phyloP scores from a whole-genome alignment of 1,140 invertebrate species.

The Diabrotica virgifera region DNA sequence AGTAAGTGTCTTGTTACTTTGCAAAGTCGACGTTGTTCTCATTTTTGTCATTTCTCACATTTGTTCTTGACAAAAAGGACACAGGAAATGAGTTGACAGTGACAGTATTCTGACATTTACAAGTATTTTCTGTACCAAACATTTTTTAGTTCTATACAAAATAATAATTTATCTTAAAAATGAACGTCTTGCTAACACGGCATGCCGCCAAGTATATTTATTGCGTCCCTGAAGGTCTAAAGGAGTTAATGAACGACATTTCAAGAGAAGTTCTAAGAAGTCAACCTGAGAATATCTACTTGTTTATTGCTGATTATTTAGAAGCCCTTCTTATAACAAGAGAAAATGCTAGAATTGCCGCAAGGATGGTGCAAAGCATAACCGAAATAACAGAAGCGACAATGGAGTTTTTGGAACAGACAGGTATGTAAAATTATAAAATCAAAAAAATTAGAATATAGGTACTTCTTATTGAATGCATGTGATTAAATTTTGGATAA shows the following conservation, averaged over 20 bases:
- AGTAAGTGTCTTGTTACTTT: too few species aligned
- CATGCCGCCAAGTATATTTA: constrained; percentile 46
- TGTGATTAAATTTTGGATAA: too few species aligned
- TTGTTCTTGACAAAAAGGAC: too few species aligned
- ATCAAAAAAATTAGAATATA: not conserved
- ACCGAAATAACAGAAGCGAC: constrained; percentile 48
- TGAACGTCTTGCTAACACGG: constrained; percentile 43
- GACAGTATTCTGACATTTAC: too few species aligned
- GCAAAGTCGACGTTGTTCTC: too few species aligned
- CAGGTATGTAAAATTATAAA: constrained; percentile 41
- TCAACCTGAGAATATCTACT: constrained; percentile 60
- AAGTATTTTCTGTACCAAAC: too few species aligned
- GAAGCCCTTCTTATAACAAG: constrained; percentile 64
- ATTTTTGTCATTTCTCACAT: too few species aligned
- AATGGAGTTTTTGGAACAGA: constrained; percentile 45
- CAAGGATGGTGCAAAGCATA: constrained; percentile 51
- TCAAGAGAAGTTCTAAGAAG: constrained; percentile 63
- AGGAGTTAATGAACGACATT: constrained; percentile 67
- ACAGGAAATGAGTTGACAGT: too few species aligned
- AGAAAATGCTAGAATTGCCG: constrained; percentile 58
- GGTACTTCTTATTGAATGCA: too few species aligned
- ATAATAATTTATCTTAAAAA: constrained; percentile 19
- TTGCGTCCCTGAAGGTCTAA: constrained; percentile 60
- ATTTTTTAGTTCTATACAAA: too few species aligned
- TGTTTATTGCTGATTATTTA: constrained; percentile 67